Base-by-base conservation (phyloP, 2,113 vertebrate species). In the Megatriorchis doriae region DNA sequence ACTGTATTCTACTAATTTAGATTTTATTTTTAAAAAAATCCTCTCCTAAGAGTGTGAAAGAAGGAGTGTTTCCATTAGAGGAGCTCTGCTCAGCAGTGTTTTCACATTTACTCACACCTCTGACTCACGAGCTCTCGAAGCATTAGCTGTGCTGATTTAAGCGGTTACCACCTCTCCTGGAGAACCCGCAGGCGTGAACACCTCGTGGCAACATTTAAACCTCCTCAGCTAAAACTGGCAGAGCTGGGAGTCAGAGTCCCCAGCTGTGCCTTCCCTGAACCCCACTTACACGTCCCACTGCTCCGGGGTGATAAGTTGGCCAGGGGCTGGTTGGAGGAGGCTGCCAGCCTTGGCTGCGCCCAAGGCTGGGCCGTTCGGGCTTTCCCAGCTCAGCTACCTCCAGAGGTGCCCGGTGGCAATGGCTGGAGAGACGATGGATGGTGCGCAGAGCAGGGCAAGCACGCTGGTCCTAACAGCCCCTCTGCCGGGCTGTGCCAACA, bases 201-300 rank as follows among this genome's bases (percentile, higher is more conserved):
- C 66, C 42, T 73, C 7, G 0, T 45, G 48, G 55, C 1, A 1
- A 45, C 0, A 1, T 59, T 70, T 63, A 74, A 65, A 66, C 9
- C 62, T 75, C 34, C 40, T 26, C 36, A 20, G 31, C 74, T 56
- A 58, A 29, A 32, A 38, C 8, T 7, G 6, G 50, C 79, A 68
- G 66, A 19, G 32, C 27, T 38, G 14, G 32, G 79, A 67, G 47
- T 31, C 55, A 45, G n/a, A 94, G 23, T 6, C 34, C 36, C n/a
- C 7, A 22, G 21, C 29, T 6, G 9, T 4, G 5, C 53, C 56
- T 67, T 8, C n/a, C 16, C 38, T 5, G 25, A 78, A 7, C 11
- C 45, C 56, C 48, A 4, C 18, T 19, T 4, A 22, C 15, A 16
- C 2, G 1, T 19, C 66, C 52, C 0, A 0, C 71, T 1, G 15